Percentiles rank a stretch among this genome's conserved stretches.
Evolutionary conservation across 2,113 vertebrate genomes (phyloP).

Genomic region (Heterotis niloticus): DNA sequence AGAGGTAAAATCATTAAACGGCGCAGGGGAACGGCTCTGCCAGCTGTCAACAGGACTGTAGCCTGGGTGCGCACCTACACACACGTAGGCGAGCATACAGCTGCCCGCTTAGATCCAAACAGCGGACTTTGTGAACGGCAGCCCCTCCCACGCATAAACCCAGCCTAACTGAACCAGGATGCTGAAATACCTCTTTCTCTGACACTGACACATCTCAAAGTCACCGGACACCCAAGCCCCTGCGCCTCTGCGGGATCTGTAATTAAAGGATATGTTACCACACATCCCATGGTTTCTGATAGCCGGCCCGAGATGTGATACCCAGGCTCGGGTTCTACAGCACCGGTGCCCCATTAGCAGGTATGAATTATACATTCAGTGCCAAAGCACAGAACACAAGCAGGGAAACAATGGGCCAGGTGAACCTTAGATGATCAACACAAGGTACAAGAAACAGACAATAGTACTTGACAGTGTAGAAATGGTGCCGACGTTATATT

Average conservation of each 20-base stretch:
- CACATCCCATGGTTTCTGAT: slow-evolving; percentile 38
- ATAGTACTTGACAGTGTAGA: background rate
- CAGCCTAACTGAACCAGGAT: background rate
- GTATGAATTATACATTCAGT: slow-evolving; percentile 55
- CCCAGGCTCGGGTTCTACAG: slow-evolving; percentile 31
- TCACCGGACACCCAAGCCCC: slow-evolving; percentile 47
- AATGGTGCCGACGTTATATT: background rate
- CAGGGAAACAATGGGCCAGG: slow-evolving; percentile 4
- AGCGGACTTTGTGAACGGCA: background rate
- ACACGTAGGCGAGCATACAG: slow-evolving; percentile 1
- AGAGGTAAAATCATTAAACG: background rate
- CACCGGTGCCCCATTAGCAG: slow-evolving; percentile 48
- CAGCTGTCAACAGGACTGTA: background rate
- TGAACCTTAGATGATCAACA: slow-evolving; percentile 1
- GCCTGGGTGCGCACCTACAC: background rate
- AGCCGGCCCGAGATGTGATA: slow-evolving; percentile 40
- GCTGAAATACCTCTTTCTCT: slow-evolving; percentile 3
- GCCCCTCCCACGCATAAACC: background rate
- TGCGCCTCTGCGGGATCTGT: slow-evolving; percentile 33
- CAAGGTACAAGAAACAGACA: background rate
- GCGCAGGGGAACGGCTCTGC: background rate
- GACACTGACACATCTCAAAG: slow-evolving; percentile 56
- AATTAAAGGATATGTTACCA: slow-evolving; percentile 54
- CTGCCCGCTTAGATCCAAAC: background rate
- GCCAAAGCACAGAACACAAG: slow-evolving; percentile 16